Evolutionary conservation across 2,888 invertebrate genomes (phyloP), one percentile per base, ranked within the genome.

Genomic region (Maniola hyperantus): DNA sequence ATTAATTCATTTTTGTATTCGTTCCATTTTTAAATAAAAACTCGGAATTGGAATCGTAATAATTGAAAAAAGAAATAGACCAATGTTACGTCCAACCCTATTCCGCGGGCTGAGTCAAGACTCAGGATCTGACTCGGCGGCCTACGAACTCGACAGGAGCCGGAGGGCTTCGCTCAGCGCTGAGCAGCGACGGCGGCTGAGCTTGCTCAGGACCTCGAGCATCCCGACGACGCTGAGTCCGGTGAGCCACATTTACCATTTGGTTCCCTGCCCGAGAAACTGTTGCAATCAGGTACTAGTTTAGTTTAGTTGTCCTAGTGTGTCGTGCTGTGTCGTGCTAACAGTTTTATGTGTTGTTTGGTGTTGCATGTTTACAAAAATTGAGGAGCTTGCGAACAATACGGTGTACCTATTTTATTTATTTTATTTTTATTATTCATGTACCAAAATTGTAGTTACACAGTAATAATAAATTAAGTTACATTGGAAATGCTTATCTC

Each of bases 211-310:
- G 71, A 80, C 88, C 1, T 68, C 85, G 65, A 91, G 90, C 83
- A 87, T 88, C 75, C 87, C 89, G 1, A 71, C 83, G 44, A 85
- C 89, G 75, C 81, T 89, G 85, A 85, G 85, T 64, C 89, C 91
- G 89, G 92, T 93, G 91, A 92, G 92, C 90, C 89, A 93, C 89
- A 92, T 93, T 89, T 92, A 91, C 92, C 92, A 92, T 88, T 85
- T 88, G 89, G 91, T 92, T 82, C 87, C 86, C 87, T 92, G 92
- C 87, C 92, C 92, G 76, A 88, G 91, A 87, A 85, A 89, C 78
- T 92, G 92, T 89, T 92, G 92, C 83, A 79, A 83, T 75, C 91
- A 92, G 92, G 92, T 92, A 92, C 79, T 79, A 70, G 64, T 46
- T 57, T 61, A 69, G 68, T 70, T 72, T 72, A 66, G 66, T 68